A percentile compares a stretch with the other conserved stretches of the same genome.
phyloP scores from a whole-genome alignment of 2,797 vertebrate species.

The Danio kyathit region DNA sequence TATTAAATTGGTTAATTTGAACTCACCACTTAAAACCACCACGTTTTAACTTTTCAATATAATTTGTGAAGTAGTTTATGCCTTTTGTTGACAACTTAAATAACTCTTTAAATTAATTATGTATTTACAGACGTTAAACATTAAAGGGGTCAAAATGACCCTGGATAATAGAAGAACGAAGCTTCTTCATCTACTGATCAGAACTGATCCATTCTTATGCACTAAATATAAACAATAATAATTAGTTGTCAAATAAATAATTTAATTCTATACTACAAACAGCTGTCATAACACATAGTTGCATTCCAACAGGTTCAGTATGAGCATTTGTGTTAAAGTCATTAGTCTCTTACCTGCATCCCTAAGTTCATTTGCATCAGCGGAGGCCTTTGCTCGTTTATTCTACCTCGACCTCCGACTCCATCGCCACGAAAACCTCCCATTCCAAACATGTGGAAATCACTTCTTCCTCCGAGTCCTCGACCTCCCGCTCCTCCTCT shows the following conservation, averaged over 20 bases:
- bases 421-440: constrained; percentile 84
- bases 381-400: constrained; percentile 87
- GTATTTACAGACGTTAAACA: too few species aligned
- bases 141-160: too few species aligned
- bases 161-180: too few species aligned
- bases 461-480: constrained; percentile 68
- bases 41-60: too few species aligned
- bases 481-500: constrained; percentile 77
- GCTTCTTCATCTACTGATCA: too few species aligned
- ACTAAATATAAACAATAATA: background rate
- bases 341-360: constrained; percentile 82
- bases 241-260: background rate
- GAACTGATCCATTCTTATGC: background rate
- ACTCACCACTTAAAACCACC: too few species aligned
- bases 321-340: background rate
- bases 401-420: constrained; percentile 82
- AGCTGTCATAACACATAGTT: background rate
- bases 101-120: too few species aligned
- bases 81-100: too few species aligned
- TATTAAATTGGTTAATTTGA: too few species aligned
- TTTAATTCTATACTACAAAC: background rate
- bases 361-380: constrained; percentile 86
- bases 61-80: too few species aligned
- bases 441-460: constrained; percentile 74
- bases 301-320: background rate